A percentile compares a stretch with the other conserved stretches of the same genome.
phyloP scores from a whole-genome alignment of 92 coral and sea anemone species.

The Palythoa grandis region DNA sequence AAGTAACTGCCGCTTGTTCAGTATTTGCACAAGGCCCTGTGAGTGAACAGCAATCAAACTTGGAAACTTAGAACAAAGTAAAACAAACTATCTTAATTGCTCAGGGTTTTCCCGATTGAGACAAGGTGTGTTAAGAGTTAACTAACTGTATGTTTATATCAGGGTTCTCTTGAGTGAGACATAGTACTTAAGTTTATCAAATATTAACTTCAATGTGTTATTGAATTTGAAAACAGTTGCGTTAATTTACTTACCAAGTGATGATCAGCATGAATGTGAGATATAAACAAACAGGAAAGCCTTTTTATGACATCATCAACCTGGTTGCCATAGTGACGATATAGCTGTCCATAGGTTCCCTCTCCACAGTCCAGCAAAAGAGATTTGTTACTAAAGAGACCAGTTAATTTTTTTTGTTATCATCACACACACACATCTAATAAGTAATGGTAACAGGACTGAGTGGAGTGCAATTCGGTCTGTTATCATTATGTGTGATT shows the following conservation, averaged over 20 bases:
- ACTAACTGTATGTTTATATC: too few relatives aligned
- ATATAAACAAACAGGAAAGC: conserved; percentile 83
- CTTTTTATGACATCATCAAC: conserved; percentile 60
- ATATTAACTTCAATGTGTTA: too few relatives aligned
- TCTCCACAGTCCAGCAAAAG: conserved; percentile 94
- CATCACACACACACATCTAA: not conserved
- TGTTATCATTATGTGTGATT: too few relatives aligned
- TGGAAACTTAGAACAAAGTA: not conserved
- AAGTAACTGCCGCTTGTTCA: conserved; percentile 42
- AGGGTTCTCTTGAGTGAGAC: not conserved
- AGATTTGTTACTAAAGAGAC: conserved; percentile 51
- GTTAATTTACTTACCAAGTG: conserved; percentile 77
- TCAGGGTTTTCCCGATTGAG: not conserved
- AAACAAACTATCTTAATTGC: not conserved
- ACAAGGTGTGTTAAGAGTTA: too few relatives aligned
- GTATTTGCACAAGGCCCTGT: conserved; percentile 64
- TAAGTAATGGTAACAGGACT: too few relatives aligned
- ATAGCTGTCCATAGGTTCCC: conserved; percentile 96
- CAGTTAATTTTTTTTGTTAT: not conserved
- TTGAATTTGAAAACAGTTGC: not conserved
- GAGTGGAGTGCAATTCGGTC: too few relatives aligned
- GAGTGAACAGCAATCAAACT: conserved; percentile 1
- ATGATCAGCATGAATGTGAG: conserved; percentile 99
- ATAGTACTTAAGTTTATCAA: too few relatives aligned
- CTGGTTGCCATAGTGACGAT: conserved; percentile 89